phyloP scores from a whole-genome alignment of 2,888 invertebrate genomes.

The Ennomos fuscantarius region DNA sequence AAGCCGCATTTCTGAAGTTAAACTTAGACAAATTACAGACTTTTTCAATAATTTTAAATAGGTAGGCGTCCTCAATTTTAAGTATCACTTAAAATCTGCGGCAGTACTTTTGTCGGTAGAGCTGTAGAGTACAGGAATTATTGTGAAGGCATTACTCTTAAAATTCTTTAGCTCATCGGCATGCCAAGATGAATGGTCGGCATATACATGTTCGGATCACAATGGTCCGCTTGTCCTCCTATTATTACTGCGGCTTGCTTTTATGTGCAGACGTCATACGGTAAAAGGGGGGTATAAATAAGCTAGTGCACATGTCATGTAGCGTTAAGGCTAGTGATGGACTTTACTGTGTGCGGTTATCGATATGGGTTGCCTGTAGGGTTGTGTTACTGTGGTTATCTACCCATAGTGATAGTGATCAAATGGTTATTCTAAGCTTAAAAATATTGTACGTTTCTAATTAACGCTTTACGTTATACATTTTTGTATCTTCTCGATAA shows the following conservation, averaged over 20 bases:
- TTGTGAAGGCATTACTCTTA: constrained; percentile 64
- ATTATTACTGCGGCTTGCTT: constrained; percentile 71
- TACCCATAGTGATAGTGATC: too few species aligned
- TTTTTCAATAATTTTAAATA: constrained; percentile 21
- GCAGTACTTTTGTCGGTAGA: constrained; percentile 26
- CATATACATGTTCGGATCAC: constrained; percentile 59
- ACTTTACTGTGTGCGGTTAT: constrained; percentile 16
- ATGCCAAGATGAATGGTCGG: constrained; percentile 65
- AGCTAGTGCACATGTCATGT: constrained; percentile 67
- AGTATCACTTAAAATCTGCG: constrained; percentile 27
- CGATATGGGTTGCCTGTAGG: constrained; percentile 17
- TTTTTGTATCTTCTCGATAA: too few species aligned
- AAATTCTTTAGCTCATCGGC: constrained; percentile 59
- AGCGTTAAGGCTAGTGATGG: constrained; percentile 46
- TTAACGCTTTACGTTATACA: too few species aligned
- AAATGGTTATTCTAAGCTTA: too few species aligned
- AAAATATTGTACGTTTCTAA: not conserved
- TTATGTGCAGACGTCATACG: constrained; percentile 64
- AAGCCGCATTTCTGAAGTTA: constrained; percentile 6
- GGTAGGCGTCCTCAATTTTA: constrained; percentile 35
- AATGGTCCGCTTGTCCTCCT: constrained; percentile 68
- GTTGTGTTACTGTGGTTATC: too few species aligned
- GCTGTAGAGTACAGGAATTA: constrained; percentile 50
- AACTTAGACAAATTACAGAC: constrained; percentile 26
- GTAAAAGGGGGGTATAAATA: constrained; percentile 67